Percentiles rank a stretch among this genome's conserved stretches.
Evolutionary conservation across 2,888 invertebrate species (phyloP).

Genomic region (Ichneumoninae sp.): DNA sequence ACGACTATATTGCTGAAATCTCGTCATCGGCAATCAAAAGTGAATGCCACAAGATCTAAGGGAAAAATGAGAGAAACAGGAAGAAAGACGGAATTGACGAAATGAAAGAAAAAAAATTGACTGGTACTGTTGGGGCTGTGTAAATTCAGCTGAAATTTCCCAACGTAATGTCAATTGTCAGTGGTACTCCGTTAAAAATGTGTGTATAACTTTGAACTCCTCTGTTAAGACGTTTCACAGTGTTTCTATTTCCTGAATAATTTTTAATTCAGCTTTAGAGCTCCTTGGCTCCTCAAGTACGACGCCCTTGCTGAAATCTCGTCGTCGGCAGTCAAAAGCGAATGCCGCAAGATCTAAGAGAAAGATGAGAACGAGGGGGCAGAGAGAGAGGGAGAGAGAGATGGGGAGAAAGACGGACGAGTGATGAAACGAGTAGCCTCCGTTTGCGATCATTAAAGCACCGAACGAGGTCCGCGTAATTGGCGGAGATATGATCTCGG

Average conservation of each 20-base stretch:
- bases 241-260: neutral
- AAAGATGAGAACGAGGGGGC: slow-evolving; percentile 15
- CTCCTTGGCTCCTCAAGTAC: neutral
- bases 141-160: too few species aligned
- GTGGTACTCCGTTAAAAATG: too few species aligned
- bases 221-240: too few species aligned
- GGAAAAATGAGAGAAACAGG: neutral
- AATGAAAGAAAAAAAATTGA: too few species aligned
- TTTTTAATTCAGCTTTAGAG: neutral
- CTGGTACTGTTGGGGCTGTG: too few species aligned
- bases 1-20: neutral
- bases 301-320: neutral
- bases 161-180: too few species aligned
- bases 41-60: slow-evolving; percentile 10
- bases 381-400: neutral
- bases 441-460: slow-evolving; percentile 72
- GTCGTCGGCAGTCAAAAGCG: slow-evolving; percentile 13
- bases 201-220: too few species aligned
- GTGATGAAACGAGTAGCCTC: slow-evolving; percentile 64
- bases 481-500: slow-evolving; percentile 73
- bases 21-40: slow-evolving; percentile 11
- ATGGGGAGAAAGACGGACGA: slow-evolving; percentile 48
- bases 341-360: slow-evolving; percentile 9
- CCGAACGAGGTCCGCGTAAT: slow-evolving; percentile 71
- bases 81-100: slow-evolving; percentile 41